Percentiles rank a stretch among this genome's conserved stretches.
These are phyloP conservation scores for Brachionus manjavacas DNA, from an alignment of 1,140 invertebrate species.

Conservation along the genomic window DNA sequence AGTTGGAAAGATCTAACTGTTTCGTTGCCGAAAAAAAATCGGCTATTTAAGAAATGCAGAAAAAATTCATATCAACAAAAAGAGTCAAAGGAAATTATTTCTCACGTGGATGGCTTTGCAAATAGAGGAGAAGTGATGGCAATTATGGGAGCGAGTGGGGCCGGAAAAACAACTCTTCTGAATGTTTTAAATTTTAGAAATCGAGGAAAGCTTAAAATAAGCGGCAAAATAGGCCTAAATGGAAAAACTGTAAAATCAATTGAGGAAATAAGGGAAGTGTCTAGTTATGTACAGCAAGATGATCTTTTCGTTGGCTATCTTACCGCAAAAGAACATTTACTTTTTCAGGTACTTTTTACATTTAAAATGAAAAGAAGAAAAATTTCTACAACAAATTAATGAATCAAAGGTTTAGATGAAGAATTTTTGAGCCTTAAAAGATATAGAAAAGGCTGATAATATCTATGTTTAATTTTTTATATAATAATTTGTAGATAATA, in stretches of 20 bases:
- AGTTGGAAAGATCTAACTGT: neutral
- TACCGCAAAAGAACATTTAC: conserved; percentile 62
- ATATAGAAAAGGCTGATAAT: too few relatives aligned
- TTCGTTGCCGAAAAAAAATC: neutral
- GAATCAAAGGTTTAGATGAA: too few relatives aligned
- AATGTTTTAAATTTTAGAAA: conserved; percentile 80
- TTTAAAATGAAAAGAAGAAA: too few relatives aligned
- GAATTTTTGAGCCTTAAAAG: too few relatives aligned
- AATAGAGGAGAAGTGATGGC: conserved; percentile 81
- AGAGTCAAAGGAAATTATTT: neutral
- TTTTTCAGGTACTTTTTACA: too few relatives aligned
- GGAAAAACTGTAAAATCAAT: conserved; percentile 46
- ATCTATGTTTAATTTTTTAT: too few relatives aligned
- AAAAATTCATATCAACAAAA: neutral
- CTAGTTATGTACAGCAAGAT: conserved; percentile 87
- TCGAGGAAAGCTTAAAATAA: conserved; percentile 67
- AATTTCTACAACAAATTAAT: too few relatives aligned
- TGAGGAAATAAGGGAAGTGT: conserved; percentile 58
- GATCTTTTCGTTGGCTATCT: conserved; percentile 61
- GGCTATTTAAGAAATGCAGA: neutral
- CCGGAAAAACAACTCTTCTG: conserved; percentile 82
- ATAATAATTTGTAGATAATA: too few relatives aligned
- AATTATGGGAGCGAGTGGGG: conserved; percentile 72
- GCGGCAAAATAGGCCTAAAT: conserved; percentile 63
- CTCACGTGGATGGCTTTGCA: conserved; percentile 72